Percentiles rank a stretch among this genome's conserved stretches.
Conservation (phyloP, 92 coral and sea anemone species). For the Palythoa heliodiscus region DNA sequence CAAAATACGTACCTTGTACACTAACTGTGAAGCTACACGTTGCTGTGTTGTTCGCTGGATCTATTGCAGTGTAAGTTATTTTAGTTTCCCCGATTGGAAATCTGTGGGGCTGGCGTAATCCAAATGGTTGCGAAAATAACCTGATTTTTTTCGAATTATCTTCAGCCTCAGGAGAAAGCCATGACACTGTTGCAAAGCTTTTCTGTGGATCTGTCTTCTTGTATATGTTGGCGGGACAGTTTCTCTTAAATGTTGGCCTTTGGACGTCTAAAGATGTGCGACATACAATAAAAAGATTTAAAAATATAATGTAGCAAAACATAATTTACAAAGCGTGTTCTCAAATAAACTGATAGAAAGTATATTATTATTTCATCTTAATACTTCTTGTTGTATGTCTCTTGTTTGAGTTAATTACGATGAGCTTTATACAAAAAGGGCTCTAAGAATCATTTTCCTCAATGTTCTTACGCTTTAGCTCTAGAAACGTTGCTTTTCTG, state of each 20-base stretch:
- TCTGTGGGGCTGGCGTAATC: conserved; percentile 10
- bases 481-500: too few species aligned
- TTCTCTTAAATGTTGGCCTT: background rate
- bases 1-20: background rate
- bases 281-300: background rate
- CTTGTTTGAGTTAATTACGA: too few species aligned
- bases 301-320: too few species aligned
- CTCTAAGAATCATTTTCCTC: too few species aligned
- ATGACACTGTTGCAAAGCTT: conserved; percentile 3
- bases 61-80: conserved; percentile 21
- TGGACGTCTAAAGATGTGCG: background rate
- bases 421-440: too few species aligned
- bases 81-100: conserved; percentile 19
- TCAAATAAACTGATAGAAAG: too few species aligned
- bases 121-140: background rate
- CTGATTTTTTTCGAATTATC: background rate
- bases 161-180: conserved; percentile 6
- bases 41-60: conserved; percentile 15
- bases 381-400: too few species aligned
- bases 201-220: conserved; percentile 5
- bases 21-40: conserved; percentile 3
- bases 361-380: too few species aligned
- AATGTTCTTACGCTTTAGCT: too few species aligned
- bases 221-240: conserved; percentile 27
- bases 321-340: too few species aligned